phyloP scores from a whole-genome alignment of 2,797 vertebrate genomes.

The Leuciscus waleckii region DNA sequence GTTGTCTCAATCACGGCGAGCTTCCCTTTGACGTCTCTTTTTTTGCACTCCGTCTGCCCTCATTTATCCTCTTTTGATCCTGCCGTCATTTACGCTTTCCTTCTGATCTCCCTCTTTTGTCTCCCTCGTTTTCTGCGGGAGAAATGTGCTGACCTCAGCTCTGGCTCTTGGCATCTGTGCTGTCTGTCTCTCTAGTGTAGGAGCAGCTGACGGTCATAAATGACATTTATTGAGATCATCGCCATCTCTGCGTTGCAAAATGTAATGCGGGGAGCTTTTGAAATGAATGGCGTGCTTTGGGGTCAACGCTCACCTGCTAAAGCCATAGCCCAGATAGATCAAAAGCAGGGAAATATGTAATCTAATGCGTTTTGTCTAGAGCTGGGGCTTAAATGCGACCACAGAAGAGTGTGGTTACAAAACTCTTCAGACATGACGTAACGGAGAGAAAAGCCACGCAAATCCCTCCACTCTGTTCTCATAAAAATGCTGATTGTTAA shows the following conservation, averaged over 20 bases:
- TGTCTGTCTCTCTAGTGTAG: slow-evolving; percentile 4
- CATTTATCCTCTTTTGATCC: slow-evolving; percentile 48
- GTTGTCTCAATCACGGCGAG: background rate
- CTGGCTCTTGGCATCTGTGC: slow-evolving; percentile 42
- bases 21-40: slow-evolving; percentile 13
- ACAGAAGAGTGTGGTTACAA: slow-evolving; percentile 35
- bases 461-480: slow-evolving; percentile 20
- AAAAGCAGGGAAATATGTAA: slow-evolving; percentile 2
- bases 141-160: slow-evolving; percentile 76
- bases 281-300: slow-evolving; percentile 20
- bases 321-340: slow-evolving; percentile 13
- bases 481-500: slow-evolving; percentile 26
- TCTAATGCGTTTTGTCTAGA: slow-evolving; percentile 37
- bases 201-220: slow-evolving; percentile 62
- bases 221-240: slow-evolving; percentile 65
- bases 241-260: background rate
- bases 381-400: background rate
- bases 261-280: background rate
- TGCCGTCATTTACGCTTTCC: slow-evolving; percentile 48
- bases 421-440: slow-evolving; percentile 36
- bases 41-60: slow-evolving; percentile 29
- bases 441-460: slow-evolving; percentile 24
- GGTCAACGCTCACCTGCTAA: slow-evolving; percentile 18
- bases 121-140: slow-evolving; percentile 50
- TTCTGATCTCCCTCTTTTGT: slow-evolving; percentile 54